phyloP scores from a whole-genome alignment of 2,113 vertebrate species.

The Myanophis thanlyinensis region DNA sequence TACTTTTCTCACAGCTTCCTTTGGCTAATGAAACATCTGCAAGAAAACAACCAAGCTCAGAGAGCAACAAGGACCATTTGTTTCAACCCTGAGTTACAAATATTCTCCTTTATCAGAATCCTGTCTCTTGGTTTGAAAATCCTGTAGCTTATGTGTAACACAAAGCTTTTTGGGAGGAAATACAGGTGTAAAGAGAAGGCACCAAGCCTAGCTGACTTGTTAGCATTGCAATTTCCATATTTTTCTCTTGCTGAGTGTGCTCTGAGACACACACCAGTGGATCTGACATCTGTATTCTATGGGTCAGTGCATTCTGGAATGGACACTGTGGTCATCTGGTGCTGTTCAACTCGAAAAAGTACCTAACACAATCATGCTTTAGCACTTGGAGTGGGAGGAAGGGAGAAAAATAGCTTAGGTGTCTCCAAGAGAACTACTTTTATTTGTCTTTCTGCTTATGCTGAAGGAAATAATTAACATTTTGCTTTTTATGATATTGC shows the following conservation, averaged over 20 bases:
- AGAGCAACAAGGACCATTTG: neutral
- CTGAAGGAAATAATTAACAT: constrained; percentile 9
- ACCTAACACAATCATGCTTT: neutral
- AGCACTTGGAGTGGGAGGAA: neutral
- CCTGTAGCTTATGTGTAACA: neutral
- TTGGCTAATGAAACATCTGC: neutral
- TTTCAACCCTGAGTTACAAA: neutral
- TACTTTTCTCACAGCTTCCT: neutral
- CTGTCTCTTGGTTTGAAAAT: neutral
- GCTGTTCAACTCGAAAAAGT: neutral
- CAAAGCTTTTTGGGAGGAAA: neutral
- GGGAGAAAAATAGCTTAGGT: neutral
- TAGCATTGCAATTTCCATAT: neutral
- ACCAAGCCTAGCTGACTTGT: neutral
- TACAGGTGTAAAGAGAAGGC: neutral
- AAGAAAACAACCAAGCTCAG: neutral
- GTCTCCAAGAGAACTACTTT: neutral
- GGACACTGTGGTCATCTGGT: neutral
- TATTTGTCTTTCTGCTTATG: neutral
- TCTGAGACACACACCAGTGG: neutral
- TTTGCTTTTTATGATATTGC: neutral
- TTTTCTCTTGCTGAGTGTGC: neutral
- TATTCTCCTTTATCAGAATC: neutral
- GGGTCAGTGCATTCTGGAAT: neutral
- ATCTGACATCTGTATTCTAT: neutral